A percentile compares a stretch with the other conserved stretches of the same genome.
Evolutionary conservation across 2,113 vertebrate genomes (phyloP).

Genomic region (Pygoscelis antarcticus): DNA sequence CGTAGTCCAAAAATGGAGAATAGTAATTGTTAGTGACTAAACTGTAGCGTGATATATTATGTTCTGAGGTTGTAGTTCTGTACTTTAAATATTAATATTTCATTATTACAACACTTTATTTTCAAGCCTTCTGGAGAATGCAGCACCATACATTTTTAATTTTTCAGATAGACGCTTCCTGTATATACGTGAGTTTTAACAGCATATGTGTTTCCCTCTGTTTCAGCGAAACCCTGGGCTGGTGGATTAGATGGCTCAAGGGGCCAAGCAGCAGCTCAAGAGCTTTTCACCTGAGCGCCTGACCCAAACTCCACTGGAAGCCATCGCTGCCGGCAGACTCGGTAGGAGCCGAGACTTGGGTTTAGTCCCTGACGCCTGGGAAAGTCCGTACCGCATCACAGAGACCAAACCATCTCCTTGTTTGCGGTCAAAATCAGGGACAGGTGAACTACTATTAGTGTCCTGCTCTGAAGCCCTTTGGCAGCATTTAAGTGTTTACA

Average conservation of each 20-base stretch:
- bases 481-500: no score
- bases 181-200: neutral
- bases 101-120: conserved; percentile 33
- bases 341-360: neutral
- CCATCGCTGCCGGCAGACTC: rapidly evolving
- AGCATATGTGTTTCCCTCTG: rapidly evolving
- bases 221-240: neutral
- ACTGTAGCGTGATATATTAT: neutral
- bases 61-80: neutral
- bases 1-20: neutral
- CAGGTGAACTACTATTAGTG: neutral
- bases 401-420: neutral
- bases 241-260: neutral
- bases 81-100: conserved; percentile 61
- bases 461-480: neutral
- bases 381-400: rapidly evolving
- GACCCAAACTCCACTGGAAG: neutral
- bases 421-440: neutral
- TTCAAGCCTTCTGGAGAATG: neutral
- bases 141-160: conserved; percentile 20
- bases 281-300: neutral
- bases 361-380: neutral
- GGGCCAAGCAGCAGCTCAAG: neutral
- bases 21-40: neutral
- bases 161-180: neutral